A percentile compares a stretch with the other conserved stretches of the same genome.
Conservation (phyloP, 2,888 invertebrate species). For the Ophion slaviceki region DNA sequence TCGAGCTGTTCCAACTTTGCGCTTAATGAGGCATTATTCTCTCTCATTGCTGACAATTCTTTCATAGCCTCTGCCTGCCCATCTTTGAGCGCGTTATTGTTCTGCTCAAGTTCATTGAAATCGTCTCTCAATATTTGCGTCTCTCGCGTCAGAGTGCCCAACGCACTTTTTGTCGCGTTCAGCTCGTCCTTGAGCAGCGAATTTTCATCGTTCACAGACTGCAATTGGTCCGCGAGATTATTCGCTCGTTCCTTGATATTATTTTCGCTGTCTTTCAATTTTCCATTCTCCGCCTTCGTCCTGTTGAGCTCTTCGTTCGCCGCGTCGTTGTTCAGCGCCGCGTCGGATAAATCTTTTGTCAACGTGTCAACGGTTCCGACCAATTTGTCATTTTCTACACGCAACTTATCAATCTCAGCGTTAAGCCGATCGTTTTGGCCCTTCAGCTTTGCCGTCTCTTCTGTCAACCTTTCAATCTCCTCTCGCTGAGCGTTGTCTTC, state of each 20-base stretch:
- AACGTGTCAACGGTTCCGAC: constrained; percentile 56
- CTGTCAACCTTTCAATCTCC: constrained; percentile 52
- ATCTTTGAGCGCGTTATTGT: constrained; percentile 16
- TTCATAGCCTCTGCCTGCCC: constrained; percentile 30
- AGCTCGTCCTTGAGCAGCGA: constrained; percentile 33
- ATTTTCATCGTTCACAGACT: constrained; percentile 54
- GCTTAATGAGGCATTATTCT: constrained; percentile 42
- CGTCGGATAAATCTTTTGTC: constrained; percentile 64
- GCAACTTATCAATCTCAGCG: constrained; percentile 63
- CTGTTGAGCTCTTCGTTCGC: constrained; percentile 59
- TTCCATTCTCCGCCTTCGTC: constrained; percentile 64
- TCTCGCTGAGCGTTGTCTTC: constrained; percentile 59
- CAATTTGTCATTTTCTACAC: constrained; percentile 59
- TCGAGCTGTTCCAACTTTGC: constrained; percentile 32
- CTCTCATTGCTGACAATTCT: constrained; percentile 51
- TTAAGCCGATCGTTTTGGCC: constrained; percentile 49
- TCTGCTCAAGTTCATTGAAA: constrained; percentile 32
- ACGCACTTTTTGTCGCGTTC: constrained; percentile 41
- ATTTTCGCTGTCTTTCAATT: constrained; percentile 55
- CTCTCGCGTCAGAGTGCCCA: constrained; percentile 43
- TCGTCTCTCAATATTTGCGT: constrained; percentile 51
- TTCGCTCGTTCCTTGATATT: constrained; percentile 43
- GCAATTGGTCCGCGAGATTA: constrained; percentile 52
- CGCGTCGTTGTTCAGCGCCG: constrained; percentile 61
- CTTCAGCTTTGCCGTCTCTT: constrained; percentile 59